Evolutionary conservation across 2,888 invertebrate species (phyloP), one percentile per base, ranked within the genome.

Genomic region (Amphipoea lucens): DNA sequence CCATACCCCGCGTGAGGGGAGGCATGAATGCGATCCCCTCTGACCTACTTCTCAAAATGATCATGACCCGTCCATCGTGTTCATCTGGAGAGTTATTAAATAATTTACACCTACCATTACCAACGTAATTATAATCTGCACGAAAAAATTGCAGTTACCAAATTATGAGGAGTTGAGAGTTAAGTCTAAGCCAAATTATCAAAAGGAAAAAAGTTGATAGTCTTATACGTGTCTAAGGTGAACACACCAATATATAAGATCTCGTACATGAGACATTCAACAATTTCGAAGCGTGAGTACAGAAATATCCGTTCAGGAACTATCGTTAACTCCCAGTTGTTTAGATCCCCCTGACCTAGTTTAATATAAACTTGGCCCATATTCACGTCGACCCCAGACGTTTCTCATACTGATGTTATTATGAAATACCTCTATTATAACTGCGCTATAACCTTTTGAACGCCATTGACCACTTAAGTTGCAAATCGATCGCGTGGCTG

Each of bases 351-450:
- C 94, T 96, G 96, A 96, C 96, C 96, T 85, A 96, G 85, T 93
- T 96, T 89, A 78, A 84, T 84, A 84, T 94, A 95, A 96, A 96
- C 96, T 96, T 96, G 96, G 93, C 96, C 96, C 86, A 95, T 93
- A 93, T 96, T 90, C 89, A 76, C 81, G 83, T 71, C 91, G 92
- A 92, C 93, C 93, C 92, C 92, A 91, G 92, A 90, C 89, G 85
- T 83, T 87, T 79, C 83, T 85, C 82, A 84, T 83, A 63, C 74
- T 74, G 70, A 81, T 84, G 79, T 83, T 87, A 81, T 88, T 86
- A 86, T 90, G 84, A 89, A 90, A 87, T 81, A 82, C 76, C 82
- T 78, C 78, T 75, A 74, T 66, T 82, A 82, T 74, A 81, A 72
- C 63, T 79, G 42, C 57, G 66, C 63, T 77, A 68, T 79, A 48